Evolutionary conservation across 2,888 invertebrate species (phyloP), one percentile per base, ranked within the genome.

Genomic region (Melipona beecheii): DNA sequence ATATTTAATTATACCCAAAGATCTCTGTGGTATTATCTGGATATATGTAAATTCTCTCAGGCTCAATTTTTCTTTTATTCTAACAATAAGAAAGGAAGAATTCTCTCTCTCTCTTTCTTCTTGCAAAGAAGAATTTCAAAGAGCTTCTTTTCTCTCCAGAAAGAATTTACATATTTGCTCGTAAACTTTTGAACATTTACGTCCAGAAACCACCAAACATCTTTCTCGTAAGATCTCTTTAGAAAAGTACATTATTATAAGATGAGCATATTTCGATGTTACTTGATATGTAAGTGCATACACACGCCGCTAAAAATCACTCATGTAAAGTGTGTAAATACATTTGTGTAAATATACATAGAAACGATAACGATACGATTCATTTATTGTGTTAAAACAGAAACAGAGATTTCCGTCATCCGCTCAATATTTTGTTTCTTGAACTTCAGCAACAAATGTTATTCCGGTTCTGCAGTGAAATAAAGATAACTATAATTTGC

Each of bases 311-410:
- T 13, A 11, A 15, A 50, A 19, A 49, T 24, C 17, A 56, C 27
- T 21, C 27, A 49, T 69, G 15, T 52, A 31, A 70, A 75, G 27
- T n/a, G 52, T 78, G 76, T 82, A 83, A 83, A 83, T 83, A 83
- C 49, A 70, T 58, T 50, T 70, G 52, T 83, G 77, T 83, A 83
- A 76, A 83, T 83, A 83, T 82, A 75, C 54, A 62, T 52, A 69
- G 62, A 49, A 75, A 31, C 36, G 19, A 54, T n/a, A 50, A 60
- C 36, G 52, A 24, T 21, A 50, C 60, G 36, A 52, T 52, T 64
- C 19, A 52, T 11, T 56, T 56, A n/a, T 50, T 58, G 54, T 11
- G 5, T 66, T 50, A 13, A 21, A 54, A 31, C 4, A 36, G 6
- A 58, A 66, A 49, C 4, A 31, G 17, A 27, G 11, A 68, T 60